These are phyloP conservation scores for Cyprinodon variegatus DNA, from an alignment of 2,113 vertebrate genomes.

Conservation along the genomic window DNA sequence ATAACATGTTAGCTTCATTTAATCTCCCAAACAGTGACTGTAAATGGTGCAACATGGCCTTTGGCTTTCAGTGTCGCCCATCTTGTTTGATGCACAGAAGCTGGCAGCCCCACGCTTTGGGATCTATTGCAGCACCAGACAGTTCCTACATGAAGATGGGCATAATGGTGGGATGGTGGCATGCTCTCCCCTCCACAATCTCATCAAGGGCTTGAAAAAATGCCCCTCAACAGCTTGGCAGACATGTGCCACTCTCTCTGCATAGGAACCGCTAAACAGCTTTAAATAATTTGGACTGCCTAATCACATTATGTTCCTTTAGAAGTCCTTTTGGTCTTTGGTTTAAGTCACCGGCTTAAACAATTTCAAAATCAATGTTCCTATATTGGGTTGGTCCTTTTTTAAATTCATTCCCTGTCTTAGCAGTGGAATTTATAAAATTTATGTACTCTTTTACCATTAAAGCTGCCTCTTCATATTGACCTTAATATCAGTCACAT, in stretches of 20 bases:
- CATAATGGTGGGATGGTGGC: slow-evolving; percentile 2
- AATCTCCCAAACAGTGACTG: slow-evolving; percentile 49
- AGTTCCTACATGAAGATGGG: slow-evolving; percentile 36
- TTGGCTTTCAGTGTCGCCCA: slow-evolving; percentile 53
- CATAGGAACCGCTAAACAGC: slow-evolving; percentile 29
- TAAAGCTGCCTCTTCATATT: slow-evolving; percentile 13
- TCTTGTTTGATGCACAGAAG: slow-evolving; percentile 37
- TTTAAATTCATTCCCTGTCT: slow-evolving; percentile 5
- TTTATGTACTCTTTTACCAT: slow-evolving; percentile 14
- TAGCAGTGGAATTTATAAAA: slow-evolving; percentile 3
- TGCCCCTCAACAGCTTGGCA: slow-evolving; percentile 28
- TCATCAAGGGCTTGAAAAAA: slow-evolving; percentile 42
- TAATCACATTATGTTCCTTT: neutral
- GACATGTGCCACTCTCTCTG: slow-evolving; percentile 36
- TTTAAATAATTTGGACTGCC: slow-evolving; percentile 1
- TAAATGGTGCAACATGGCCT: slow-evolving; percentile 41
- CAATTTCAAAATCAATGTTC: neutral
- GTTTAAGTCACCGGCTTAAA: neutral
- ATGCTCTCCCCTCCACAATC: slow-evolving; percentile 38
- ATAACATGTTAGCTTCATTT: slow-evolving; percentile 39
- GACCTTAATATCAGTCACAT: slow-evolving; percentile 45
- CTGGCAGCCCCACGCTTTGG: slow-evolving; percentile 59
- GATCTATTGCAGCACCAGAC: slow-evolving; percentile 54
- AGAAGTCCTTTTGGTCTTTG: neutral
- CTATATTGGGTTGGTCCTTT: neutral